Evolutionary conservation across 2,888 invertebrate genomes (phyloP).

Genomic region (Drosophila atroscutellata): DNA sequence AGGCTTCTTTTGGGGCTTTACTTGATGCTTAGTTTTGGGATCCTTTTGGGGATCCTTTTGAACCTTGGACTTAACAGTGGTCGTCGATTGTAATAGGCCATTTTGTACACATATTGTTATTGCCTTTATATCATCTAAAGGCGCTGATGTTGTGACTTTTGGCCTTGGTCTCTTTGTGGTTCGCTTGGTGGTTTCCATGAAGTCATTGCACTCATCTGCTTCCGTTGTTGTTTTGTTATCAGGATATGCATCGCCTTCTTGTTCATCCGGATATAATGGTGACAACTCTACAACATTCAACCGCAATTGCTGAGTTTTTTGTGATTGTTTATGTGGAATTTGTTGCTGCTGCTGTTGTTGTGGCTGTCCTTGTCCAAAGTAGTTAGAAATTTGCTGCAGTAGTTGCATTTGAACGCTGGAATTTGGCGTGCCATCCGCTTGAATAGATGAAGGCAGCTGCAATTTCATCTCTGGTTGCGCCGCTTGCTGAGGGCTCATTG

Average conservation of each 20-base stretch:
- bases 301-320: not conserved
- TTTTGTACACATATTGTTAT: constrained; percentile 2
- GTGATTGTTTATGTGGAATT: not conserved
- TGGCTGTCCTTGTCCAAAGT: constrained; percentile 25
- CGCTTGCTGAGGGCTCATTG: not conserved
- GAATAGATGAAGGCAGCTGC: not conserved
- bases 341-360: constrained; percentile 16
- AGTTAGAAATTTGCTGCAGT: constrained; percentile 52
- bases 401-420: constrained; percentile 39
- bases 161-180: not conserved
- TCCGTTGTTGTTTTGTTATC: not conserved
- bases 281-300: constrained; percentile 6
- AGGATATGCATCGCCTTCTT: not conserved
- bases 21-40: not conserved
- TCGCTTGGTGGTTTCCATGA: not conserved
- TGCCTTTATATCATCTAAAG: not conserved
- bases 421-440: constrained; percentile 18
- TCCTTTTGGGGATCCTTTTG: not conserved
- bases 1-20: not conserved
- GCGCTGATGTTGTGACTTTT: constrained; percentile 2
- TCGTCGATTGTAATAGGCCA: not conserved
- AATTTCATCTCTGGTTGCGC: constrained; percentile 1
- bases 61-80: not conserved
- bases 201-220: not conserved
- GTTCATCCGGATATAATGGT: not conserved